These are phyloP conservation scores for Phenganax stokvisi DNA, from an alignment of 92 coral and sea anemone genomes.

Conservation along the genomic window DNA sequence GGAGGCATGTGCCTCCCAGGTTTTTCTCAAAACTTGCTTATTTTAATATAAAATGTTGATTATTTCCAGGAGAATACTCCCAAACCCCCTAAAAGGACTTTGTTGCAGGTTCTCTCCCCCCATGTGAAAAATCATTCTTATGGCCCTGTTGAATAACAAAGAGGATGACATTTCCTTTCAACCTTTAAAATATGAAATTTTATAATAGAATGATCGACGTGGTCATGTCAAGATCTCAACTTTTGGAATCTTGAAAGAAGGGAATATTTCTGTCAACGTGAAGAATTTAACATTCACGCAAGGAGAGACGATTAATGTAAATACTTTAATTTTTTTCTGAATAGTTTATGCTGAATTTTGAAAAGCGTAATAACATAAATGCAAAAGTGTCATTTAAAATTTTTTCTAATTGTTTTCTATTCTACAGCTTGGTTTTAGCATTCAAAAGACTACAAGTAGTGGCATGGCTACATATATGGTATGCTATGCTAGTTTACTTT, in stretches of 20 bases:
- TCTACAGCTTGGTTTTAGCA: conserved; percentile 80
- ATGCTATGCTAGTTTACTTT: conserved; percentile 17
- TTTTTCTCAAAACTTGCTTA: too few relatives aligned
- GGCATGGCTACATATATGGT: conserved; percentile 97
- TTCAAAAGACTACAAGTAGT: conserved; percentile 90
- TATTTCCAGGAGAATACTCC: too few relatives aligned
- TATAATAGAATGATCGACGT: conserved; percentile 20
- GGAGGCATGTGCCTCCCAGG: too few relatives aligned
- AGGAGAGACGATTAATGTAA: neutral
- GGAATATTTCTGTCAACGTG: conserved; percentile 4
- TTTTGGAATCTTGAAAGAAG: conserved; percentile 28
- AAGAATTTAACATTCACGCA: conserved; percentile 16
- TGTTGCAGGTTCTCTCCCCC: too few relatives aligned
- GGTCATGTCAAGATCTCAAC: conserved; percentile 26
- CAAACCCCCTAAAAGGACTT: too few relatives aligned
- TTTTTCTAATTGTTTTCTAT: neutral
- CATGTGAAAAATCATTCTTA: too few relatives aligned
- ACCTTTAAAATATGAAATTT: too few relatives aligned
- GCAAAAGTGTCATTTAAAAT: too few relatives aligned
- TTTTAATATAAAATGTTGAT: too few relatives aligned
- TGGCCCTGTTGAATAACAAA: too few relatives aligned
- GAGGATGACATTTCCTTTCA: too few relatives aligned
- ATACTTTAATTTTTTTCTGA: too few relatives aligned
- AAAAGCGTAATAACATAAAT: neutral
- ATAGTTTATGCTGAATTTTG: neutral